phyloP scores from a whole-genome alignment of 2,113 vertebrate genomes.

The Struthidea cinerea region DNA sequence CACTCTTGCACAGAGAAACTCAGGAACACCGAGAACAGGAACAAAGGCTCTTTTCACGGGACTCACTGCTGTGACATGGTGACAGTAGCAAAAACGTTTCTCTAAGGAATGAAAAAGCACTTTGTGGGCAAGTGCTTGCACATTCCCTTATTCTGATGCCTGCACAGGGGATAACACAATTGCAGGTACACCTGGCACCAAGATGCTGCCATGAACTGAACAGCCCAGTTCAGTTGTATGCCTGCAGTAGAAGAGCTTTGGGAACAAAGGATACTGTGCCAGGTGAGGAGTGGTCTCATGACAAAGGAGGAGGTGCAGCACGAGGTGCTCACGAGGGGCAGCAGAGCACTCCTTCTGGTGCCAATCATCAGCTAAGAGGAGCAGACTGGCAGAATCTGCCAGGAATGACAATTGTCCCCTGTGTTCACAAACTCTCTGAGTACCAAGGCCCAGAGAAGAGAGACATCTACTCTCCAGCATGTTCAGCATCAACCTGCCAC shows the following conservation, averaged over 20 bases:
- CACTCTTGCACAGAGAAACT: not conserved
- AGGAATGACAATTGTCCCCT: not conserved
- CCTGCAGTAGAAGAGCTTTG: not conserved
- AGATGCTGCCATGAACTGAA: not conserved
- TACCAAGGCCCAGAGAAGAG: not conserved
- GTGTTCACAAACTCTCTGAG: accelerated
- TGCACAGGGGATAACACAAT: accelerated
- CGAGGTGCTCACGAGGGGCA: not conserved
- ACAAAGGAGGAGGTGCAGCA: not conserved
- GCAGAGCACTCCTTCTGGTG: not conserved
- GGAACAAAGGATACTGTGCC: not conserved
- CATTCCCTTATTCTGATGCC: not conserved
- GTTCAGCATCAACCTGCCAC: not conserved
- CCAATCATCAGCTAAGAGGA: not conserved
- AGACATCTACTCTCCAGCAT: not conserved
- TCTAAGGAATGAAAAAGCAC: not conserved
- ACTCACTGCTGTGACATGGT: accelerated
- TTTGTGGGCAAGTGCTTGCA: not conserved
- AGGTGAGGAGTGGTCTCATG: not conserved
- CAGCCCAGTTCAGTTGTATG: not conserved
- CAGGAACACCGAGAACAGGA: not conserved
- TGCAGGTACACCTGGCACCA: not conserved
- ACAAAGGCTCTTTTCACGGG: not conserved
- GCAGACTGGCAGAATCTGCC: not conserved
- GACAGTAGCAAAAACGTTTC: not conserved